Evolutionary conservation across 2,797 vertebrate species (phyloP), one percentile per base, ranked within the genome.

Genomic region (Kryptolebias ocellatus): DNA sequence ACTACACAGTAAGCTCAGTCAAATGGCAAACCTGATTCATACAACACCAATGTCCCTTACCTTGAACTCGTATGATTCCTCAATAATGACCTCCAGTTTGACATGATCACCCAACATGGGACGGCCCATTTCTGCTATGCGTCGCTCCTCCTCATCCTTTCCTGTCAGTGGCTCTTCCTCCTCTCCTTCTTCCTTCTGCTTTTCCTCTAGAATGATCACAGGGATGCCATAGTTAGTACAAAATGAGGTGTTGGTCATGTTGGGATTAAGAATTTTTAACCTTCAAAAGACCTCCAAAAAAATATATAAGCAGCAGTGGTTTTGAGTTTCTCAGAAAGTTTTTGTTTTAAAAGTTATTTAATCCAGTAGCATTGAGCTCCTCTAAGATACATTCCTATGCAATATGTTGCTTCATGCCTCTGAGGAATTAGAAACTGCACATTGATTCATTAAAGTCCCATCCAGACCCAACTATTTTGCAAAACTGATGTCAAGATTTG

Each of bases 31-130:
- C 31, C 31, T 34, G 5, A 34, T 34, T 34, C 31, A 6, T 34
- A 34, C 31, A 34, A 34, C 31, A 34, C 1, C 31, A 34, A 9
- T 34, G 31, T 1, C 12, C 29, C 62, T 46, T 85, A 98, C 98
- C 96, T 99, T 99, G 90, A 99, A 99, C 86, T 99, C 98, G 0
- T 99, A 99, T 24, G 98, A 99, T 58, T 99, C 98, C 85, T 99
- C 98, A 39, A 99, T 99, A 93, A 99, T 95, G 86, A 99, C 82
- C 89, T 99, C 98, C 12, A 99, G 92, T 71, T 95, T 98, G 78
- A 94, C 94, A 62, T 99, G 96, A 71, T 99, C 98, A 20, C 98
- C 97, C 64, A 99, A 93, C 69, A 96, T 92, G 4, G 98, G 98
- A 14, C 96, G 96, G 5, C 98, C 98, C 96, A 99, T 94, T 79